Conservation (phyloP, 2,888 invertebrate genomes). For the Calameuta pallipes region DNA sequence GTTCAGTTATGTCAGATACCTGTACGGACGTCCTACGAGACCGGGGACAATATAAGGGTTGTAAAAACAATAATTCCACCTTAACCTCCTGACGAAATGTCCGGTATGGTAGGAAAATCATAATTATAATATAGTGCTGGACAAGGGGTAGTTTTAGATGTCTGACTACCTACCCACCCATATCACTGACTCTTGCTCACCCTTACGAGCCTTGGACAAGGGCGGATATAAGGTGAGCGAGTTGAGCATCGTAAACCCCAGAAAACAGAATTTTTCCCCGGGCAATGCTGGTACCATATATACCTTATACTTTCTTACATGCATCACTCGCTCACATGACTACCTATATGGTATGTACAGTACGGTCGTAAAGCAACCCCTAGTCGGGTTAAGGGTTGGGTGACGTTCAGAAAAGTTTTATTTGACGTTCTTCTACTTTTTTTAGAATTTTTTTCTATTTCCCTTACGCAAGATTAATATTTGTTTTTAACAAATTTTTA, state of each 20-base stretch:
- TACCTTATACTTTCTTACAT: no score
- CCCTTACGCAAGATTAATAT: background rate
- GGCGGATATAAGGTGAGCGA: conserved; percentile 37
- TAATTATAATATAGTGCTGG: conserved; percentile 8
- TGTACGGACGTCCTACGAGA: background rate
- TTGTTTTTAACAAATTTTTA: background rate
- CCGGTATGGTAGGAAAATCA: conserved; percentile 5
- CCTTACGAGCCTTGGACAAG: conserved; percentile 22
- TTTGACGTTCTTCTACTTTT: no score
- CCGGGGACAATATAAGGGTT: conserved; percentile 10
- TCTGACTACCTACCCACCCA: background rate
- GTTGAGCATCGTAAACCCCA: conserved; percentile 47
- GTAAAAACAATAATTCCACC: conserved; percentile 29
- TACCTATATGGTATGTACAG: conserved; percentile 37
- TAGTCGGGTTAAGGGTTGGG: conserved; percentile 46
- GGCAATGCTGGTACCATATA: conserved; percentile 38
- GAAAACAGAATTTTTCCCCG: conserved; percentile 46
- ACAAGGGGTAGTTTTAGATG: background rate
- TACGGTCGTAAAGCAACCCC: conserved; percentile 52
- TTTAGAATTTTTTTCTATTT: background rate
- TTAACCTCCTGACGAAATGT: conserved; percentile 1
- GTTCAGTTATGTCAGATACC: conserved; percentile 7
- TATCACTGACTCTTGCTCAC: background rate
- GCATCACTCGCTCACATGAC: no score
- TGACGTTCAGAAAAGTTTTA: conserved; percentile 36